These are phyloP conservation scores for Magallana ariakensis DNA, from an alignment of 1,140 invertebrate species.

Conservation along the genomic window DNA sequence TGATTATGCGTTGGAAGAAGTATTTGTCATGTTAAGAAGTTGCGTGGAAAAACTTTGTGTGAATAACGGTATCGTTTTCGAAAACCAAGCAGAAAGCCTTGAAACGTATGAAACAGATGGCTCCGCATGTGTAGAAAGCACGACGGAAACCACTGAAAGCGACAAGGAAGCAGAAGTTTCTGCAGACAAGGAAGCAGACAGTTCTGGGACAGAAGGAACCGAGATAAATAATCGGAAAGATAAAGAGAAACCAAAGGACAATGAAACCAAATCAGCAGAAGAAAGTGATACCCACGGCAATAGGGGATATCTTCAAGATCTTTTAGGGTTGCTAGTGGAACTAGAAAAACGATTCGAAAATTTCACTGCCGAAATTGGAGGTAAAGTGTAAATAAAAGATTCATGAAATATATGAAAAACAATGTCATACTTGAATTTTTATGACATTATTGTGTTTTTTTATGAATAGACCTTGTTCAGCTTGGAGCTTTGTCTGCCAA, in stretches of 20 bases:
- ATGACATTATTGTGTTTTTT: neutral
- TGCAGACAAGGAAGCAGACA: neutral
- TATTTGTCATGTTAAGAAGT: neutral
- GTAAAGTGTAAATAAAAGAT: neutral
- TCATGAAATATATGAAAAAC: no score
- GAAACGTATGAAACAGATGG: neutral
- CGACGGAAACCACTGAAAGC: neutral
- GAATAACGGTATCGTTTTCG: neutral
- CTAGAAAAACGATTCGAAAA: neutral
- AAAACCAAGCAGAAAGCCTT: neutral
- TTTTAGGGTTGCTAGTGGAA: neutral
- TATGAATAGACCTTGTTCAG: neutral
- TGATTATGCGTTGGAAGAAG: conserved; percentile 14
- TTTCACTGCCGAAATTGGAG: neutral
- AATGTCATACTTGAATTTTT: no score
- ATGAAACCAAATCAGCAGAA: neutral
- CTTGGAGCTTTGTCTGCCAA: conserved; percentile 7
- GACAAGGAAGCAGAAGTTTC: neutral
- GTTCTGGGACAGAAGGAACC: neutral
- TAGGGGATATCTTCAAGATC: neutral
- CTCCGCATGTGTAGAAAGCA: neutral
- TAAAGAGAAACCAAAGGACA: neutral
- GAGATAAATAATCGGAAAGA: neutral
- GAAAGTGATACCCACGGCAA: neutral
- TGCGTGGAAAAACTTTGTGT: conserved; percentile 1